Evolutionary conservation across 2,113 vertebrate genomes (phyloP).

Genomic region (Syngnathus floridae): DNA sequence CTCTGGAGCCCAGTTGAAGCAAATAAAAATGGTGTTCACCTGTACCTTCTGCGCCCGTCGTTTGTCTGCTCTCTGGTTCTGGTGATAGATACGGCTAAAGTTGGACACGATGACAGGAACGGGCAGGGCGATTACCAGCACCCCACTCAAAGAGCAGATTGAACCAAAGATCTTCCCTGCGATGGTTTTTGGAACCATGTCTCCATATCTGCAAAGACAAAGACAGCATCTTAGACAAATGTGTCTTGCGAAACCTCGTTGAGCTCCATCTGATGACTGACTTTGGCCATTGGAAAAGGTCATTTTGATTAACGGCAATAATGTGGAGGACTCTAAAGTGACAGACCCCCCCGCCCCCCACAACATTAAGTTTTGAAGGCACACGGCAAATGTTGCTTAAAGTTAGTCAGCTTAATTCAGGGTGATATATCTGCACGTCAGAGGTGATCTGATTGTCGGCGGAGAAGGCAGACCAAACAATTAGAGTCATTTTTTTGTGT

Average conservation of each 20-base stretch:
- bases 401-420: slow-evolving; percentile 47
- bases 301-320: background rate
- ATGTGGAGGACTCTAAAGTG: background rate
- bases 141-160: slow-evolving; percentile 95
- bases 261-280: background rate
- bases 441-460: slow-evolving; percentile 36
- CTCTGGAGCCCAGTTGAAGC: slow-evolving; percentile 28
- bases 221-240: background rate
- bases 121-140: slow-evolving; percentile 94
- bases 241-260: too few species aligned
- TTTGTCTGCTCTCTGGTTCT: slow-evolving; percentile 97
- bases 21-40: slow-evolving; percentile 58
- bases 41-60: slow-evolving; percentile 88
- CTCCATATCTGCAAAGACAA: slow-evolving; percentile 79
- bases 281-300: background rate
- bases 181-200: slow-evolving; percentile 99
- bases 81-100: slow-evolving; percentile 98
- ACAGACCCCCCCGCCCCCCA: slow-evolving; percentile 31
- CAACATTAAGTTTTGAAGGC: slow-evolving; percentile 55
- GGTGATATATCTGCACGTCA: slow-evolving; percentile 62
- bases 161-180: slow-evolving; percentile 98
- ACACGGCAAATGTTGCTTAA: slow-evolving; percentile 43
- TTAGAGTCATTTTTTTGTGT: slow-evolving; percentile 25
- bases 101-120: slow-evolving; percentile 99
- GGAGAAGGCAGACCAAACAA: slow-evolving; percentile 45